Evolutionary conservation across 1,140 invertebrate genomes (phyloP).

Genomic region (Lepidurus packardi): DNA sequence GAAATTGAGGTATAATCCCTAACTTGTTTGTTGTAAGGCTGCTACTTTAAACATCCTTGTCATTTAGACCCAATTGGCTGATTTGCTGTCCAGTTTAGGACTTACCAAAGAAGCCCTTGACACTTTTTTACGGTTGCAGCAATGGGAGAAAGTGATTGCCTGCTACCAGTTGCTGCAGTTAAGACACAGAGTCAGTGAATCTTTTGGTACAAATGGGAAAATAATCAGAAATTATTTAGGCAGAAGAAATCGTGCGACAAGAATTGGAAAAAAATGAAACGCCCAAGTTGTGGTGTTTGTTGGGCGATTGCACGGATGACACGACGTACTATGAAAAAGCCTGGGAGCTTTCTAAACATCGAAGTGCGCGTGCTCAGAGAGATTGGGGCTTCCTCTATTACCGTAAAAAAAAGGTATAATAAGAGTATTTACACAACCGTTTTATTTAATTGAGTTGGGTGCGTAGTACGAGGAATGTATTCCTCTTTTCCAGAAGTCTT

Average conservation of each 20-base stretch:
- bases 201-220: slow-evolving; percentile 32
- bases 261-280: slow-evolving; percentile 73
- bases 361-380: slow-evolving; percentile 70
- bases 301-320: slow-evolving; percentile 73
- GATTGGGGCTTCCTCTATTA: slow-evolving; percentile 62
- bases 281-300: slow-evolving; percentile 77
- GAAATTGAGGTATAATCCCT: slow-evolving; percentile 64
- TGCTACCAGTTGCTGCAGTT: slow-evolving; percentile 81
- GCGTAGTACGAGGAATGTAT: slow-evolving; percentile 65
- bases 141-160: slow-evolving; percentile 89
- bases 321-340: slow-evolving; percentile 73
- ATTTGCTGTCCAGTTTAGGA: slow-evolving; percentile 71
- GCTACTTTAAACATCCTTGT: slow-evolving; percentile 14
- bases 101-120: slow-evolving; percentile 79
- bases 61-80: slow-evolving; percentile 60
- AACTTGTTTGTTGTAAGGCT: slow-evolving; percentile 63
- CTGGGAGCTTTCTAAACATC: slow-evolving; percentile 77
- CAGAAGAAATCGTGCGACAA: slow-evolving; percentile 78
- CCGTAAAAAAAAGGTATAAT: slow-evolving; percentile 32
- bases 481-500: slow-evolving; percentile 68
- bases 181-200: slow-evolving; percentile 62
- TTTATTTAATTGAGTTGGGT: slow-evolving; percentile 37
- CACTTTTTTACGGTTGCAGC: slow-evolving; percentile 66
- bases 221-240: slow-evolving; percentile 50
- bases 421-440: neutral